Percentiles rank a stretch among this genome's conserved stretches.
These are phyloP conservation scores for Eupithecia abbreviata DNA, from an alignment of 2,888 invertebrate species.

Conservation along the genomic window DNA sequence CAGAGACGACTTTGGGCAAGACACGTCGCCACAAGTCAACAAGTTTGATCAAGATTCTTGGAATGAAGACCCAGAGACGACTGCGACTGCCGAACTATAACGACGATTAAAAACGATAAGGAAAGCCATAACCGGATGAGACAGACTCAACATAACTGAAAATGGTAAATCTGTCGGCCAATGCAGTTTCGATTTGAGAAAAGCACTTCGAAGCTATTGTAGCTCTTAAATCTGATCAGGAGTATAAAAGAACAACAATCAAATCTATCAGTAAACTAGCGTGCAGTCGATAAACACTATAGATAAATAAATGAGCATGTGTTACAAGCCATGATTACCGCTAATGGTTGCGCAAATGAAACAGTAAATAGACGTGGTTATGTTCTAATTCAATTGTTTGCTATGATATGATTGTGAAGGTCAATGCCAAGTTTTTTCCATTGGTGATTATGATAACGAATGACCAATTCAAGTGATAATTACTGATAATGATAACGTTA, in stretches of 20 bases:
- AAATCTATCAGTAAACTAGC: conserved; percentile 5
- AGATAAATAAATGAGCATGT: conserved; percentile 30
- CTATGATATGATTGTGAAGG: conserved; percentile 28
- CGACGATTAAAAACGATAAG: neutral
- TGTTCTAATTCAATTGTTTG: conserved; percentile 25
- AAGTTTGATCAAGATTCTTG: too few species aligned
- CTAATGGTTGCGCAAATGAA: conserved; percentile 38
- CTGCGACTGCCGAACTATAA: neutral
- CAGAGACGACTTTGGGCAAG: too few species aligned
- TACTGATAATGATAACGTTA: conserved; percentile 1
- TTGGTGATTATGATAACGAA: neutral
- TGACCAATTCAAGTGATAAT: neutral
- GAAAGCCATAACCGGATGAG: neutral
- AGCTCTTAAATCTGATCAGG: neutral
- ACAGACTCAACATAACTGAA: neutral
- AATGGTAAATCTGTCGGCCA: neutral
- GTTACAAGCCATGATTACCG: conserved; percentile 35
- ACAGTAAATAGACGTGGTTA: conserved; percentile 33
- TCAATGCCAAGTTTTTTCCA: conserved; percentile 21
- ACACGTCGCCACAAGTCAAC: neutral
- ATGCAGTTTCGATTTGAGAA: neutral
- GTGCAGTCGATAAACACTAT: conserved; percentile 5
- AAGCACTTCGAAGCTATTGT: neutral
- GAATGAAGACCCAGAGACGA: neutral
- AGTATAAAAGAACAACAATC: neutral